A percentile compares a stretch with the other conserved stretches of the same genome.
These are phyloP conservation scores for Papilio helenus DNA, from an alignment of 1,140 invertebrate species.

Conservation along the genomic window DNA sequence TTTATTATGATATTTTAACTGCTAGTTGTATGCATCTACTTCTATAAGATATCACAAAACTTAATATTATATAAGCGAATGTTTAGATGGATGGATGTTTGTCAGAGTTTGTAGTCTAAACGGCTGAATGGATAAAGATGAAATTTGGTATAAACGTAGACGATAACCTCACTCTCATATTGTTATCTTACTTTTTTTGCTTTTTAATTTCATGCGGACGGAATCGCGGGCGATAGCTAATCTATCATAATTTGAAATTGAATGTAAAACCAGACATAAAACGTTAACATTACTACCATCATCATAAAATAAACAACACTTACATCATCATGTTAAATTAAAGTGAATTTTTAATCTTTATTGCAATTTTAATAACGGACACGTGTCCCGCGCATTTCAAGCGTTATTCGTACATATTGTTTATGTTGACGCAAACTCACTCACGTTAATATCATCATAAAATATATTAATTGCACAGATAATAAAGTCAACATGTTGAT, in stretches of 20 bases:
- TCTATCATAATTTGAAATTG: not conserved
- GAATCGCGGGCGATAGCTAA: too few relatives aligned
- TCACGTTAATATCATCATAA: slow-evolving; percentile 32
- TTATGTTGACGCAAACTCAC: slow-evolving; percentile 27
- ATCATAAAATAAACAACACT: not conserved
- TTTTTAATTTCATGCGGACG: not conserved
- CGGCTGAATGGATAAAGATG: too few relatives aligned
- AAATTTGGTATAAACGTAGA: too few relatives aligned
- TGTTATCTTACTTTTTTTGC: too few relatives aligned
- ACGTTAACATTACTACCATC: not conserved
- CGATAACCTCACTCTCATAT: too few relatives aligned
- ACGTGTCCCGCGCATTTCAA: slow-evolving; percentile 33
- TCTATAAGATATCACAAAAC: too few relatives aligned
- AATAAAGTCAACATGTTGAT: slow-evolving; percentile 1
- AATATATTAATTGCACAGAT: slow-evolving; percentile 32
- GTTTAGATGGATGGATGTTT: too few relatives aligned
- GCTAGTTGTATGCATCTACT: not conserved
- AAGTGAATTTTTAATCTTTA: not conserved
- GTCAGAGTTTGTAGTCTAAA: too few relatives aligned
- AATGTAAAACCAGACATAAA: not conserved
- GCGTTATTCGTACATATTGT: not conserved
- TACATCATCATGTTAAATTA: slow-evolving; percentile 10
- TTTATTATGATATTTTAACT: not conserved
- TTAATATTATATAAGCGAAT: too few relatives aligned
- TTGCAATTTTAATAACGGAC: slow-evolving; percentile 30